Evolutionary conservation across 2,797 vertebrate species (phyloP), one percentile per base, ranked within the genome.

Genomic region (Cichlasoma orientale): DNA sequence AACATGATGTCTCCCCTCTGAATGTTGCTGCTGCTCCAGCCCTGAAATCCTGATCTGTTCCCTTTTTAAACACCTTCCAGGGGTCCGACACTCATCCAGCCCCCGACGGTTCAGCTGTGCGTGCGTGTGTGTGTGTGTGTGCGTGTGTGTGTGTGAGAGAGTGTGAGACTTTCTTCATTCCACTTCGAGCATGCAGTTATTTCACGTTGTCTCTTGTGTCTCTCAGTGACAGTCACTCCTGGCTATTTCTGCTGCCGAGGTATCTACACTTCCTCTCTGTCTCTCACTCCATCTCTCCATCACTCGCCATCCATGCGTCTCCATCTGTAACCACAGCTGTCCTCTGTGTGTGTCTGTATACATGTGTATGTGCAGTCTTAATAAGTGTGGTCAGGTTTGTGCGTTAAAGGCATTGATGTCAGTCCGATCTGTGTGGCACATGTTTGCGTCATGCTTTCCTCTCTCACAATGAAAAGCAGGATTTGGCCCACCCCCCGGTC

Each of bases 191-290:
- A 90, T 88, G 87, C 87, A 19, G 84, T 92, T 93, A 71, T 93
- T 93, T 96, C 93, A 94, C 89, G 75, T 86, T 96, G 95, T 96
- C 95, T 96, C 93, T 95, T 96, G 93, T 96, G 94, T 96, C 94
- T 95, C 95, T 96, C 82, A 96, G 96, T 96, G 95, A 93, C 96
- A 76, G 95, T 96, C 92, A 96, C 96, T 93, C 94, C 95, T 90
- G 95, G 95, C 94, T 96, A 95, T 95, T 96, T 96, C 96, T 96
- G 94, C 96, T 96, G 94, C 92, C 94, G 96, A 96, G 96, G 96
- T 96, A 96, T 94, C 94, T 95, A 94, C 92, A 29, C 88, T 90
- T 89, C 85, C 86, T 91, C 72, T 84, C 78, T 89, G 83, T 89
- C 81, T 86, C 68, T 89, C 82, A 70, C 80, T 83, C 74, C 86